Conservation (phyloP, 2,113 vertebrate genomes). For the Coregonus clupeaformis region DNA sequence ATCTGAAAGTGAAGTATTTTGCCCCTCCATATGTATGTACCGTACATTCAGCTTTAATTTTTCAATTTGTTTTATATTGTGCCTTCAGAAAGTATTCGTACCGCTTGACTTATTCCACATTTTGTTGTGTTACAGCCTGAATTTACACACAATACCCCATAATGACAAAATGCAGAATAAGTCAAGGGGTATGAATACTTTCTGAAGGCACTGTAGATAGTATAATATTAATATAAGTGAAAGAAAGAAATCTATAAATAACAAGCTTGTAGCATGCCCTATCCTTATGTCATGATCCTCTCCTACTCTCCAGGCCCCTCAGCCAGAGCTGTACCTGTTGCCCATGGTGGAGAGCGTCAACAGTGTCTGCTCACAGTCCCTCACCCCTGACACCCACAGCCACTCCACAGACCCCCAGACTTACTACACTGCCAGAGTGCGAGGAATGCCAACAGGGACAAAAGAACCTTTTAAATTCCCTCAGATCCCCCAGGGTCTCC, state of each 20-base stretch:
- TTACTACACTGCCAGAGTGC: conserved; percentile 47
- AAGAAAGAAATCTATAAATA: too few species aligned
- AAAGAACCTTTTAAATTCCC: conserved; percentile 70
- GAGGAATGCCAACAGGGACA: conserved; percentile 53
- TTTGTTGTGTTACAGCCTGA: too few species aligned
- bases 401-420: conserved; percentile 54
- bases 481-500: conserved; percentile 62
- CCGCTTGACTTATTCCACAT: too few species aligned
- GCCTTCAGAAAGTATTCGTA: too few species aligned
- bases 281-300: conserved; percentile 1
- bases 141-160: too few species aligned
- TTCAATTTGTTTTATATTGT: neutral
- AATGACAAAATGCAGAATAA: too few species aligned
- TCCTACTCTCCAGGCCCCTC: conserved; percentile 75
- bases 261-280: neutral
- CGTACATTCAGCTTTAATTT: conserved; percentile 52
- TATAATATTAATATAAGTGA: too few species aligned
- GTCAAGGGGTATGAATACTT: too few species aligned
- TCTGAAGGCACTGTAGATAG: too few species aligned
- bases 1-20: conserved; percentile 87
- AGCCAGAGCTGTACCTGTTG: conserved; percentile 90
- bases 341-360: conserved; percentile 69
- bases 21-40: conserved; percentile 87
- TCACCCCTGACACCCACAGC: conserved; percentile 65
- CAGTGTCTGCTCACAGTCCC: conserved; percentile 70